These are phyloP conservation scores for Thaleichthys pacificus DNA, from an alignment of 2,797 vertebrate genomes.

Conservation along the genomic window DNA sequence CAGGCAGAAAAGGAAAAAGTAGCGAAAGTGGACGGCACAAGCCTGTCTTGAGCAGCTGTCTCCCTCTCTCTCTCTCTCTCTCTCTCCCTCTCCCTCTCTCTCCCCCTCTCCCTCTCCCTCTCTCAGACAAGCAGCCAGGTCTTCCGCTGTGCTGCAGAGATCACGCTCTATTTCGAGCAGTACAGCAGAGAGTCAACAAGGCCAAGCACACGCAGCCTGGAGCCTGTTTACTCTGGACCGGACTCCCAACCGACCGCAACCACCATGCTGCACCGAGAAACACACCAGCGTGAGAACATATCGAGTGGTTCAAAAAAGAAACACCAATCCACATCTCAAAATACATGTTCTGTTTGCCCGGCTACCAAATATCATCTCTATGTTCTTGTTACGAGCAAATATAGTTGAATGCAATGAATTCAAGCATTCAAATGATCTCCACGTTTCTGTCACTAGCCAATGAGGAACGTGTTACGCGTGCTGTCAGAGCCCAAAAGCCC, in stretches of 20 bases:
- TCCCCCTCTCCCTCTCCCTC: background rate
- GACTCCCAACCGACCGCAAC: slow-evolving; percentile 21
- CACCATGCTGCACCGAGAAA: background rate
- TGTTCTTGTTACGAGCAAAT: too few species aligned
- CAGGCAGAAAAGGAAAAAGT: background rate
- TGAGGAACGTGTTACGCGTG: too few species aligned
- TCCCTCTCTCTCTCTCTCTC: too few species aligned
- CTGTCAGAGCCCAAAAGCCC: background rate
- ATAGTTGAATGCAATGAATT: too few species aligned
- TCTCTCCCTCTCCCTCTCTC: background rate
- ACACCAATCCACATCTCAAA: too few species aligned
- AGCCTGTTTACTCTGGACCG: slow-evolving; percentile 50
- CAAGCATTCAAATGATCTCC: too few species aligned
- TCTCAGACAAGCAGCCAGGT: slow-evolving; percentile 22
- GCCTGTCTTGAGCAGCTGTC: too few species aligned
- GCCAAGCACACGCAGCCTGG: slow-evolving; percentile 45
- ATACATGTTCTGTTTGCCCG: too few species aligned
- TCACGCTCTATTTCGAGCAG: slow-evolving; percentile 60
- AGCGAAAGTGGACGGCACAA: background rate
- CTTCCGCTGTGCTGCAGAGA: slow-evolving; percentile 41
- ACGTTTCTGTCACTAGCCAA: too few species aligned
- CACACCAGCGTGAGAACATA: background rate
- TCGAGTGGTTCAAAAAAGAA: background rate
- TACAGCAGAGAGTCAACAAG: slow-evolving; percentile 49
- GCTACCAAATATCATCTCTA: too few species aligned